Evolutionary conservation across 2,113 vertebrate genomes (phyloP).

Genomic region (Tachycineta bicolor): DNA sequence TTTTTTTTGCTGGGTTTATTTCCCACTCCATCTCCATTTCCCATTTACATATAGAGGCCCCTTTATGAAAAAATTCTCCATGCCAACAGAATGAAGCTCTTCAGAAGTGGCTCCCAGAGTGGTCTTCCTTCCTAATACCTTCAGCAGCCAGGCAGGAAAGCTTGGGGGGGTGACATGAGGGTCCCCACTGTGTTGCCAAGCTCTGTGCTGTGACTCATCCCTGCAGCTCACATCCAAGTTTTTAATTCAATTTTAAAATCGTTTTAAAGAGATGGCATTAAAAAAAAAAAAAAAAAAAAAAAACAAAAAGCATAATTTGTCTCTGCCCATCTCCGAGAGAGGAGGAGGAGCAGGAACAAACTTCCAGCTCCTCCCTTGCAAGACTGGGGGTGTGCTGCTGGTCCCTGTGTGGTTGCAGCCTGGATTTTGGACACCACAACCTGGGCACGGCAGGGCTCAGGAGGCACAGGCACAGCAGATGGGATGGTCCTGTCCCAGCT

Average conservation of each 20-base stretch:
- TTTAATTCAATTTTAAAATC: background rate
- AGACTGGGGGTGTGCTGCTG: background rate
- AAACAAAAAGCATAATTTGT: background rate
- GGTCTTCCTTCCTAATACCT: background rate
- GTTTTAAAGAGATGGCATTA: background rate
- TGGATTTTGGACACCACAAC: accelerated
- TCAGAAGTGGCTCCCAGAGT: background rate
- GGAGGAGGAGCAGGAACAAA: background rate
- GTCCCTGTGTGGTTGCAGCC: accelerated
- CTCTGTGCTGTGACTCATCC: background rate
- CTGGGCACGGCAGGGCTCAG: background rate
- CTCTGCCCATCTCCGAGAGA: background rate
- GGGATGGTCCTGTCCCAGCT: background rate
- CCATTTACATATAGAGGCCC: background rate
- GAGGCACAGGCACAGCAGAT: background rate
- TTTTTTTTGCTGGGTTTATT: constrained; percentile 12
- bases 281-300: background rate
- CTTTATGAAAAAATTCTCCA: background rate
- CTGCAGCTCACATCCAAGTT: background rate
- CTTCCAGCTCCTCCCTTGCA: background rate
- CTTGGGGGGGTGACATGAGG: background rate
- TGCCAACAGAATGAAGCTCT: background rate
- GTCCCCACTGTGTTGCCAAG: background rate
- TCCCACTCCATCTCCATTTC: background rate
- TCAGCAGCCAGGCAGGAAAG: background rate